Percentiles rank a stretch among this genome's conserved stretches.
phyloP scores from a whole-genome alignment of 2,113 vertebrate species.

The Ciconia maguari region DNA sequence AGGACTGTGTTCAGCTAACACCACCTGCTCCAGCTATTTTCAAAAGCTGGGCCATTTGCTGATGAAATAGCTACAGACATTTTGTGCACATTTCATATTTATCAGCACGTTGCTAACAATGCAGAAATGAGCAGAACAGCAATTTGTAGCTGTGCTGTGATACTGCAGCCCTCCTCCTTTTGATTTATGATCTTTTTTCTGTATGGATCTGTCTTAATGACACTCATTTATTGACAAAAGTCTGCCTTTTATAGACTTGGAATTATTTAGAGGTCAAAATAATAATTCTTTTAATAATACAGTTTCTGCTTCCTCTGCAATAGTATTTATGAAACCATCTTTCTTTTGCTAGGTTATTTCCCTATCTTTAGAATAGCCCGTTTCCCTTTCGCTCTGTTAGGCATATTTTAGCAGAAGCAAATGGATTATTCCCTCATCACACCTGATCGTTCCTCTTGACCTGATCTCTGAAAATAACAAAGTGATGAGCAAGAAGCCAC shows the following conservation, averaged over 20 bases:
- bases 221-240: constrained; percentile 61
- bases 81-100: constrained; percentile 49
- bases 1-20: neutral
- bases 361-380: constrained; percentile 49
- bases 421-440: constrained; percentile 34
- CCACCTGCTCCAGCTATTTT: constrained; percentile 18
- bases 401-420: constrained; percentile 55
- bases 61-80: constrained; percentile 19
- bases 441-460: constrained; percentile 45
- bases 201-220: constrained; percentile 59
- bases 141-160: constrained; percentile 35
- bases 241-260: constrained; percentile 51
- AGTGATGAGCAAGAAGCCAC: constrained; percentile 18
- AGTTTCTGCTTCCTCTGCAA: constrained; percentile 58
- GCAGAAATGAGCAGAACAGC: constrained; percentile 49
- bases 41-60: constrained; percentile 16
- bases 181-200: constrained; percentile 39
- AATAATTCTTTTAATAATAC: constrained; percentile 68
- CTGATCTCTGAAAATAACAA: constrained; percentile 37
- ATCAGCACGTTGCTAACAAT: constrained; percentile 56
- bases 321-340: constrained; percentile 64
- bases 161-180: constrained; percentile 8
- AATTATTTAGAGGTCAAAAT: constrained; percentile 70
- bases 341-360: constrained; percentile 58
- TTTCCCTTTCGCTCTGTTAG: constrained; percentile 43